Conservation (phyloP, 2,888 invertebrate species). For the Biston stratarius region DNA sequence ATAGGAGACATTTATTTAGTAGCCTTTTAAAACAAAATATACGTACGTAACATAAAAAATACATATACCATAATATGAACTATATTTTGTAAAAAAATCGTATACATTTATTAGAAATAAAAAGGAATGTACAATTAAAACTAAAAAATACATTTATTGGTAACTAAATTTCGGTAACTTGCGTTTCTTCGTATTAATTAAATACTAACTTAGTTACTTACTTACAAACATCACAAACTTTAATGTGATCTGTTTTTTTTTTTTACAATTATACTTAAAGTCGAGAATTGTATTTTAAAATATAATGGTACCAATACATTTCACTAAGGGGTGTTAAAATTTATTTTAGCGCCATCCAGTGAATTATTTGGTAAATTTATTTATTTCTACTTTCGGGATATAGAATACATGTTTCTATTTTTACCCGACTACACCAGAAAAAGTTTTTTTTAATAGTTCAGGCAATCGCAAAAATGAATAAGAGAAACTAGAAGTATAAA, state of each 20-base stretch:
- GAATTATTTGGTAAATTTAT: slow-evolving; percentile 7
- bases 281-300: slow-evolving; percentile 2
- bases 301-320: not conserved
- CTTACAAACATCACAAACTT: slow-evolving; percentile 42
- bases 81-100: slow-evolving; percentile 9
- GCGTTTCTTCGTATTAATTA: slow-evolving; percentile 21
- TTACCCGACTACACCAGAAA: not conserved
- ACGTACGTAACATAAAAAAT: not conserved
- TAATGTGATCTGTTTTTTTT: slow-evolving; percentile 29
- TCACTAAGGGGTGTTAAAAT: slow-evolving; percentile 29
- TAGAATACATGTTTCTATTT: slow-evolving; percentile 7
- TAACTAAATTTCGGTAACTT: slow-evolving; percentile 31
- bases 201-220: not conserved
- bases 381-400: not conserved
- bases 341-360: slow-evolving; percentile 31
- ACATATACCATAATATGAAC: not conserved
- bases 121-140: not conserved
- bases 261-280: slow-evolving; percentile 7
- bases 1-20: no score
- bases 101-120: slow-evolving; percentile 19
- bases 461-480: no score
- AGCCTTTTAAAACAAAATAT: no score
- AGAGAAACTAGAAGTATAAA: no score
- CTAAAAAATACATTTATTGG: slow-evolving; percentile 9
- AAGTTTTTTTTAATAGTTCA: no score